Evolutionary conservation across 1,140 invertebrate species (phyloP).

Genomic region (Penaeus indicus): DNA sequence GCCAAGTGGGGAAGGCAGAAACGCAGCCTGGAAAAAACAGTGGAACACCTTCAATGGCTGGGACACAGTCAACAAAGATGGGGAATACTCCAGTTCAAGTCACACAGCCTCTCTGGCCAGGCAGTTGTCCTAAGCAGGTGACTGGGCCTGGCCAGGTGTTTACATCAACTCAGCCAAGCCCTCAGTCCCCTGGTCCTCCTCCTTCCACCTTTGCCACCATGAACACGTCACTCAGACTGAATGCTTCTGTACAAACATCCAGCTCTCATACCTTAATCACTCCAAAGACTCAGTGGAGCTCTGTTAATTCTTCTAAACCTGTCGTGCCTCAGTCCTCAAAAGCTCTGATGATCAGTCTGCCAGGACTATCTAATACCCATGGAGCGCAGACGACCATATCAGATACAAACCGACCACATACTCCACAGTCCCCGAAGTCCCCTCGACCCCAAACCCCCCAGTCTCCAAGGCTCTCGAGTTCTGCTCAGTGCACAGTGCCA

Average conservation of each 20-base stretch:
- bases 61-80: neutral
- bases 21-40: no score
- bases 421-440: slow-evolving; percentile 42
- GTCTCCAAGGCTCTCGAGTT: slow-evolving; percentile 13
- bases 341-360: slow-evolving; percentile 21
- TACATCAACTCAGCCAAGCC: neutral
- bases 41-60: no score
- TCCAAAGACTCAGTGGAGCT: slow-evolving; percentile 35
- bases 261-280: slow-evolving; percentile 23
- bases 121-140: neutral
- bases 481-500: neutral
- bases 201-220: slow-evolving; percentile 10
- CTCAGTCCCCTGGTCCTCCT: neutral
- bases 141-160: neutral
- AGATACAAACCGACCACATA: slow-evolving; percentile 11
- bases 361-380: slow-evolving; percentile 22
- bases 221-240: slow-evolving; percentile 40
- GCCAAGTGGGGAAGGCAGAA: no score
- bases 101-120: slow-evolving; percentile 7
- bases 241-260: slow-evolving; percentile 51
- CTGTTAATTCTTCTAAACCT: slow-evolving; percentile 44
- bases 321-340: slow-evolving; percentile 42
- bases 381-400: neutral
- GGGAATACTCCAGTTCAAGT: neutral
- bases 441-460: slow-evolving; percentile 19